Base-by-base conservation (phyloP, 23 tunicate genomes). In the Clavelina lepadiformis region DNA sequence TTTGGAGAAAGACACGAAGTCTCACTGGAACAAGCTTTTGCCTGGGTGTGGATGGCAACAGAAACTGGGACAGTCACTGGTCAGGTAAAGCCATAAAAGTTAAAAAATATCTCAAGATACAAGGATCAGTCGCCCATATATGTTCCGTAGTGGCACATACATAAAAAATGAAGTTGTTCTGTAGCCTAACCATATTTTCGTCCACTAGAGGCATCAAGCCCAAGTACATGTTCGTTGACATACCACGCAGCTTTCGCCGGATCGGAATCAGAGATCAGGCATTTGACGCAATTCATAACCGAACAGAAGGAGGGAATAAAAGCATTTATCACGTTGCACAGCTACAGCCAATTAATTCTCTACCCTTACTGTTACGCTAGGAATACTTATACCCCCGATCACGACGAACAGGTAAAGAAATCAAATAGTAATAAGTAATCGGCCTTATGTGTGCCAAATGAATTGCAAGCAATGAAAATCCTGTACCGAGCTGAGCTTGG, bases 61-160 rank as follows among this genome's bases (percentile, higher is more conserved):
- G 91, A 56, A 82, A 82, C 68, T 82, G 72, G 68, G 82, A 82
- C 38, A 24, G 19, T 24, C 51, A 64, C 26, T 82, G 91, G 91
- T 45, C 61, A 76, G 65, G 88, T 75, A 22, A n/a, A n/a, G n/a
- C n/a, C n/a, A n/a, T n/a, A n/a, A n/a, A n/a, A n/a, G n/a, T n/a
- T n/a, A n/a, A n/a, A n/a, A n/a, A n/a, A n/a, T n/a, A n/a, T n/a
- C n/a, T n/a, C n/a, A n/a, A n/a, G n/a, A n/a, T n/a, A n/a, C n/a
- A n/a, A n/a, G n/a, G n/a, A n/a, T n/a, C n/a, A n/a, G n/a, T n/a
- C n/a, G n/a, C n/a, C n/a, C n/a, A n/a, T n/a, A n/a, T n/a, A n/a
- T n/a, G n/a, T n/a, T n/a, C n/a, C n/a, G n/a, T n/a, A n/a, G n/a
- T n/a, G n/a, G n/a, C n/a, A n/a, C n/a, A n/a, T n/a, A n/a, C n/a